A percentile compares a stretch with the other conserved stretches of the same genome.
Evolutionary conservation across 1,140 invertebrate genomes (phyloP).

Genomic region (Aleiodes sp.): DNA sequence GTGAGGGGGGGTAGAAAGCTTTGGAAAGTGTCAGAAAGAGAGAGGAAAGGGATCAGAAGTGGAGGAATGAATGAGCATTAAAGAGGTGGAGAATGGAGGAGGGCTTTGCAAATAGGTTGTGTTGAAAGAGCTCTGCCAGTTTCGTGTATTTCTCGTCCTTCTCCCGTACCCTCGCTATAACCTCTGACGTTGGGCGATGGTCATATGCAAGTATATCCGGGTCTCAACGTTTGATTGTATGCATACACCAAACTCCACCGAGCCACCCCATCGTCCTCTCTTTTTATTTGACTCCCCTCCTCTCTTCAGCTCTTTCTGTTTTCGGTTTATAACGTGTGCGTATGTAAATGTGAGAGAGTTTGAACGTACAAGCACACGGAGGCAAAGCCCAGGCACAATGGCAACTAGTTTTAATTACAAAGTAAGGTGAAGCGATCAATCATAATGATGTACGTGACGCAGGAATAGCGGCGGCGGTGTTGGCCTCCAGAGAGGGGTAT

Average conservation of each 20-base stretch:
- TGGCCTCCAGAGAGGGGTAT: slow-evolving; percentile 6
- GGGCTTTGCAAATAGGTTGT: neutral
- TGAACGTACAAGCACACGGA: slow-evolving; percentile 25
- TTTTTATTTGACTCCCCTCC: neutral
- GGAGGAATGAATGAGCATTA: slow-evolving; percentile 21
- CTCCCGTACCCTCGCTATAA: too few relatives aligned
- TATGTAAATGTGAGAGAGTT: slow-evolving; percentile 55
- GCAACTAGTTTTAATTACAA: slow-evolving; percentile 69
- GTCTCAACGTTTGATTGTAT: too few relatives aligned
- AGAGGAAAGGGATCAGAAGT: slow-evolving; percentile 20
- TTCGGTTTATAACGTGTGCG: slow-evolving; percentile 32
- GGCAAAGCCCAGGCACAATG: slow-evolving; percentile 58
- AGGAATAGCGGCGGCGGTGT: slow-evolving; percentile 52
- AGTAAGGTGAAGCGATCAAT: slow-evolving; percentile 68
- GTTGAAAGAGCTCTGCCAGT: too few relatives aligned
- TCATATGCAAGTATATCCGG: too few relatives aligned
- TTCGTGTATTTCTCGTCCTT: too few relatives aligned
- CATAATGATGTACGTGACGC: slow-evolving; percentile 68
- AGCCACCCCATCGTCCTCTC: too few relatives aligned
- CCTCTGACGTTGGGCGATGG: too few relatives aligned
- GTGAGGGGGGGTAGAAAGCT: neutral
- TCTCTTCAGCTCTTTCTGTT: neutral
- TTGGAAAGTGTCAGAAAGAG: slow-evolving; percentile 42
- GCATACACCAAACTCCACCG: too few relatives aligned
- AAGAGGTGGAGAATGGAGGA: slow-evolving; percentile 13